Evolutionary conservation across 2,113 vertebrate species (phyloP).

Genomic region (Grammomys surdaster): DNA sequence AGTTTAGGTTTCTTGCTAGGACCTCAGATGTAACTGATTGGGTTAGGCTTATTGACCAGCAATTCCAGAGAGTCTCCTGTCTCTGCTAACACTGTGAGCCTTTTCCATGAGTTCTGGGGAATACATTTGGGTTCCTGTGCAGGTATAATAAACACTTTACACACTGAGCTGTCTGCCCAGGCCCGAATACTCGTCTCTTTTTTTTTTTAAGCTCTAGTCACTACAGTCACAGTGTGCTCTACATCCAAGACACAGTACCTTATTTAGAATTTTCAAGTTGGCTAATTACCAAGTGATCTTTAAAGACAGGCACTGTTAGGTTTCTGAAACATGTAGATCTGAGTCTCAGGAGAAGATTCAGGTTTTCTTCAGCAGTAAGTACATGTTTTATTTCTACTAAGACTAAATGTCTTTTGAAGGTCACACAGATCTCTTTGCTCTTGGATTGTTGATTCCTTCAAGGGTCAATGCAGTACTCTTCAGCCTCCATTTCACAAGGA

Average conservation of each 20-base stretch:
- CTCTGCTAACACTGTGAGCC: background rate
- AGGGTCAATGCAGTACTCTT: background rate
- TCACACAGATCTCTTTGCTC: background rate
- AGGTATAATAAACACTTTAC: too few species aligned
- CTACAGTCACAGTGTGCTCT: background rate
- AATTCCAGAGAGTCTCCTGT: background rate
- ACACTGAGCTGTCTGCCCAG: background rate
- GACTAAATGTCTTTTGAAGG: background rate
- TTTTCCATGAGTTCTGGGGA: background rate
- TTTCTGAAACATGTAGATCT: background rate
- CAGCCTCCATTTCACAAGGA: background rate
- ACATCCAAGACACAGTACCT: background rate
- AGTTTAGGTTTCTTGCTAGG: background rate
- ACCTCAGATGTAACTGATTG: background rate
- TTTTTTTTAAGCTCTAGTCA: background rate
- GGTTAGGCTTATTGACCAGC: background rate
- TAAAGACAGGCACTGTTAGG: background rate
- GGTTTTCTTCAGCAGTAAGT: background rate
- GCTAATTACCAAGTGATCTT: slow-evolving; percentile 27
- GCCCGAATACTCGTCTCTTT: background rate
- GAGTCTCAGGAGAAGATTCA: background rate
- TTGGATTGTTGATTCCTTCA: background rate
- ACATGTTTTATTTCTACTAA: slow-evolving; percentile 15
- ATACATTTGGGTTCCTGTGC: too few species aligned
- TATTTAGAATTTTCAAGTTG: background rate